phyloP scores from a whole-genome alignment of 2,888 invertebrate species.

The Listrodromus nycthemerus region DNA sequence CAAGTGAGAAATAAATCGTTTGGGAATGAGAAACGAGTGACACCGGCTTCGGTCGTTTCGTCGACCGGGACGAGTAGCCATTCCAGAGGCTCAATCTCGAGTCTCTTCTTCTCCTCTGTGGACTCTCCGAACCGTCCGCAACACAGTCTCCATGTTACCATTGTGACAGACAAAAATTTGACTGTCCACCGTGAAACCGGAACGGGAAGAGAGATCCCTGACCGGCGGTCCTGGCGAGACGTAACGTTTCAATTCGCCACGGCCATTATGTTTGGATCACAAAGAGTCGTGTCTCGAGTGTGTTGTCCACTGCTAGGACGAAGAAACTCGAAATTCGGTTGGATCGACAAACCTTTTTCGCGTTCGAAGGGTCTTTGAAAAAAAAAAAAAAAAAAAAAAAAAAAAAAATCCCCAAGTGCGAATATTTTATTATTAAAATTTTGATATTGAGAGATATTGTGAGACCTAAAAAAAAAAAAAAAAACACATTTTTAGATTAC shows the following conservation, averaged over 20 bases:
- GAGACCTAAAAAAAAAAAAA: too few species aligned
- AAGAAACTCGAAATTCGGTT: neutral
- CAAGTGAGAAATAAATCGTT: conserved; percentile 53
- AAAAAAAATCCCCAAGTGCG: too few species aligned
- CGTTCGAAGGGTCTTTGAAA: too few species aligned
- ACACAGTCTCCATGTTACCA: conserved; percentile 23
- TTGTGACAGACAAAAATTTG: conserved; percentile 42
- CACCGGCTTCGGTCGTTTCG: conserved; percentile 36
- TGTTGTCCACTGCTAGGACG: neutral
- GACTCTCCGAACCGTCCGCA: conserved; percentile 30
- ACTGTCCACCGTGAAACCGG: conserved; percentile 57
- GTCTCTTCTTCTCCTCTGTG: conserved; percentile 23
- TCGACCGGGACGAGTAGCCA: conserved; percentile 33
- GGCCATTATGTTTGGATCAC: conserved; percentile 15
- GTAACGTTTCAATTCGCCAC: conserved; percentile 58
- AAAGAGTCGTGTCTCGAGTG: conserved; percentile 20
- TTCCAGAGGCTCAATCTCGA: conserved; percentile 8
- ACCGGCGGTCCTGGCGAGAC: conserved; percentile 31
- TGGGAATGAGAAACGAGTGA: conserved; percentile 45
- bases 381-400: too few species aligned
- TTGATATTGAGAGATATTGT: too few species aligned
- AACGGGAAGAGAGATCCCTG: conserved; percentile 41
- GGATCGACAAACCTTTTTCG: neutral
- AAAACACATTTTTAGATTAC: too few species aligned
- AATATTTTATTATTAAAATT: too few species aligned